phyloP scores from a whole-genome alignment of 2,113 vertebrate genomes.

The Charadrius vociferus region DNA sequence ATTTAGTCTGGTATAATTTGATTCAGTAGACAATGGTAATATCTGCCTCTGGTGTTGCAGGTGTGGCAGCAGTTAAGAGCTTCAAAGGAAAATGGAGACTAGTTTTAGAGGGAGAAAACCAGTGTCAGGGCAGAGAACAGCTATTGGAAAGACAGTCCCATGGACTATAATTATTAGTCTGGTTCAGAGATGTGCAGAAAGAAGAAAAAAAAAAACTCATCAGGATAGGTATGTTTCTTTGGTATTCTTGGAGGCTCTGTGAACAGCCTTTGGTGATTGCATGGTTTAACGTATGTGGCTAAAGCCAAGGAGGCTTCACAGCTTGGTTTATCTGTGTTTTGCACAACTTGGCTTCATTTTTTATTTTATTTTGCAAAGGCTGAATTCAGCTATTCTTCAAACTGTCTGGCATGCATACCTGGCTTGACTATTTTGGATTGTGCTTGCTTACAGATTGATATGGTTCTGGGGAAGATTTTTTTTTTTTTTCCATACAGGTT shows the following conservation, averaged over 20 bases:
- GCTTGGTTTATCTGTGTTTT: background rate
- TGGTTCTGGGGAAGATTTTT: background rate
- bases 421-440: background rate
- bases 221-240: background rate
- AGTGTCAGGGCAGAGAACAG: background rate
- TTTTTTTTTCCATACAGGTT: background rate
- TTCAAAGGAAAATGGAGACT: background rate
- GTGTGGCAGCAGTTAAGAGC: background rate
- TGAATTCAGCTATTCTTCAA: background rate
- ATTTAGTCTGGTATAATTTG: background rate
- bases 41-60: background rate
- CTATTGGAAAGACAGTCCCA: background rate
- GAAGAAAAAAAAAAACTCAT: background rate
- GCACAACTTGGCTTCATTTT: background rate
- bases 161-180: background rate
- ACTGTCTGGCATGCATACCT: background rate
- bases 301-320: background rate
- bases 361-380: background rate
- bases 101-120: background rate
- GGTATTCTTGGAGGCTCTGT: background rate
- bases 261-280: background rate
- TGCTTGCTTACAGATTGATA: background rate
- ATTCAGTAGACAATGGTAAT: background rate
- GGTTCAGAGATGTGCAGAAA: background rate
- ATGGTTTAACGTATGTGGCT: background rate